Evolutionary conservation across 37 sponge, comb jelly and placozoan species (phyloP), one percentile per base, ranked within the genome.

Genomic region (Bolinopsis microptera): DNA sequence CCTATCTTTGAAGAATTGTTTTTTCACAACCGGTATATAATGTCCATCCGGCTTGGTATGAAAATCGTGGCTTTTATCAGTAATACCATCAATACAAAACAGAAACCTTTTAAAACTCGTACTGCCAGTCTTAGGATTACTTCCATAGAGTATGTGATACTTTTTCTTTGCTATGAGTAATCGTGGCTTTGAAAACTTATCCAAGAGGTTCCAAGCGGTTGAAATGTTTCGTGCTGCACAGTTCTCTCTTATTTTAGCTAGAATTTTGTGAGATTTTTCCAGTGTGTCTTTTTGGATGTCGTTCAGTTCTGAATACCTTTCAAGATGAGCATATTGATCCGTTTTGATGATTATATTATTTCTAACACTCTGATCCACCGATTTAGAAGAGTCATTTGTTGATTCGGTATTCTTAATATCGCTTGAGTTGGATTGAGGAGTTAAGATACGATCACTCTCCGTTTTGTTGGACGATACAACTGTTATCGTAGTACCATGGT

Each of bases 81-180:
- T 28, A 70, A 28, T n/a, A 32, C 80, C 80, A 18, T 77, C 80
- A 8, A 77, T 32, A 32, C 9, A 32, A 34, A 77, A 77, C 21
- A 77, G 80, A 36, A 77, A 77, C 34, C 32, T 31, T 32, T 77
- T 77, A 32, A 77, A 77, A 77, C 80, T 77, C 18, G 80, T 77
- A 18, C 35, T 77, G 35, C 80, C 80, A 22, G 80, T 35, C 33
- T 77, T 77, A 9, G 80, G 80, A 18, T 77, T 33, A 34, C 80
- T 35, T 0, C 33, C 80, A 32, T 33, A 77, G 0, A 77, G 37
- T 35, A 77, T 77, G 35, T 34, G 27, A 32, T 77, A 2, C 21
- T 18, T 13, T 2, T 34, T 35, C 32, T 35, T 77, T 36, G 80
- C 80, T 3, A 77, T 77, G 1, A 77, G 35, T 35, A 32, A 3